Conservation (phyloP, 2,888 invertebrate species). For the Parthenolecanium corni region DNA sequence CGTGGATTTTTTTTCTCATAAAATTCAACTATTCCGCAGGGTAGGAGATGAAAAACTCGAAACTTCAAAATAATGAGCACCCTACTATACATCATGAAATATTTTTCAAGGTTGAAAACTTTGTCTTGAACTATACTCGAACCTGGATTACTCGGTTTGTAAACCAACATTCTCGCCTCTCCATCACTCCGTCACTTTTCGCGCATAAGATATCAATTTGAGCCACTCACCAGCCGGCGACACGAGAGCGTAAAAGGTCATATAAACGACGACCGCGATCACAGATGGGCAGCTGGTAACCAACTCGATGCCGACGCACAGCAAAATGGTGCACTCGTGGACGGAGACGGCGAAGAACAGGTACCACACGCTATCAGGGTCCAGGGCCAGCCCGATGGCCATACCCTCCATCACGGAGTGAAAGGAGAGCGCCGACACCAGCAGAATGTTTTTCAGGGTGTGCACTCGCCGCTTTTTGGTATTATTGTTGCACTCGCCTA, state of each 20-base stretch:
- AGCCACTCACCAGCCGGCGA: constrained; percentile 43
- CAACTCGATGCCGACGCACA: constrained; percentile 45
- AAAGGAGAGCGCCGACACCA: constrained; percentile 44
- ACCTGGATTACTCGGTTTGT: too few relatives aligned
- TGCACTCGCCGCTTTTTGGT: constrained; percentile 27
- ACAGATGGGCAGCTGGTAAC: constrained; percentile 40
- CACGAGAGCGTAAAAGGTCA: constrained; percentile 41
- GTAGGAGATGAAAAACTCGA: too few relatives aligned
- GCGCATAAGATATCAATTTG: too few relatives aligned
- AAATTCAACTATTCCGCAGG: too few relatives aligned
- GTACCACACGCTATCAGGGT: constrained; percentile 43
- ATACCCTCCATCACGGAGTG: constrained; percentile 47
- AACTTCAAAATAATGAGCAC: too few relatives aligned
- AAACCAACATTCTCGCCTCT: too few relatives aligned
- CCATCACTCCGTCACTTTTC: too few relatives aligned
- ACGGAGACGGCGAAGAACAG: constrained; percentile 44
- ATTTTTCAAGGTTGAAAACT: too few relatives aligned
- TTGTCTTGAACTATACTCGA: too few relatives aligned
- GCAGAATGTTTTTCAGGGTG: constrained; percentile 36
- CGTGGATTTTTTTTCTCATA: too few relatives aligned
- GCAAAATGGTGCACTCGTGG: constrained; percentile 45
- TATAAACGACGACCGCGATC: constrained; percentile 39
- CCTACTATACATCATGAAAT: too few relatives aligned
- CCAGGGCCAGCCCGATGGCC: constrained; percentile 43
- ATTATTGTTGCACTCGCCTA: constrained; percentile 30